Evolutionary conservation across 2,888 invertebrate species (phyloP).

Genomic region (Drosophila colorata): DNA sequence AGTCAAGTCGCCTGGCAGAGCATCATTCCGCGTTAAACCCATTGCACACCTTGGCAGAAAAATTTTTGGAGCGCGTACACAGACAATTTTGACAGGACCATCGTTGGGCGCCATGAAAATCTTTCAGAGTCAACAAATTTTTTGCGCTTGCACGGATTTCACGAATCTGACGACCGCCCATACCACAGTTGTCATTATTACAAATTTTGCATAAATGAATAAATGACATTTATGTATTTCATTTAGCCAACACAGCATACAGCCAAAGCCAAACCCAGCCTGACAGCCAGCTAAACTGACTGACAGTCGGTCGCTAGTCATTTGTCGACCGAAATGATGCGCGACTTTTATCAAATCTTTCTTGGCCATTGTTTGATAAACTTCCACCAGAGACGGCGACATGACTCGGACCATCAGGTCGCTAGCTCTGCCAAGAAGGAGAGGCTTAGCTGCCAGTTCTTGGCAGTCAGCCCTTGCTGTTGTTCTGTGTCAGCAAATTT

Average conservation of each 20-base stretch:
- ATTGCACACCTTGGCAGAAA: constrained; percentile 68
- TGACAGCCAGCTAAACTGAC: constrained; percentile 8
- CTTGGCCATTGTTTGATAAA: constrained; percentile 67
- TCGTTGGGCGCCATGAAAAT: constrained; percentile 67
- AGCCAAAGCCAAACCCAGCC: constrained; percentile 13
- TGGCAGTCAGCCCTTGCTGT: constrained; percentile 33
- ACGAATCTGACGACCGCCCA: constrained; percentile 28
- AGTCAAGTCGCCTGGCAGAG: constrained; percentile 49
- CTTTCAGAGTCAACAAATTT: constrained; percentile 72
- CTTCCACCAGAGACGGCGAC: constrained; percentile 20
- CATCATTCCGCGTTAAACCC: constrained; percentile 22
- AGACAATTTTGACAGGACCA: constrained; percentile 70
- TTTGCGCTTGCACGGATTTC: constrained; percentile 57
- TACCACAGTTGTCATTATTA: constrained; percentile 67
- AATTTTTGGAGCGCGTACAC: constrained; percentile 73
- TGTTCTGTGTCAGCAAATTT: constrained; percentile 62
- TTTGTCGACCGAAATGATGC: constrained; percentile 63
- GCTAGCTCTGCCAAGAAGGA: neutral
- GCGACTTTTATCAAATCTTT: constrained; percentile 57
- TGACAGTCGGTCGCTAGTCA: constrained; percentile 32
- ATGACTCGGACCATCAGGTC: constrained; percentile 14
- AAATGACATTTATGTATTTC: constrained; percentile 76
- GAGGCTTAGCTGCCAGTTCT: neutral
- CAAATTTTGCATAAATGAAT: constrained; percentile 79
- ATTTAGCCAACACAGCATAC: constrained; percentile 62